A percentile compares a stretch with the other conserved stretches of the same genome.
These are phyloP conservation scores for Lamellibrachia satsuma DNA, from an alignment of 2,888 invertebrate species.

Conservation along the genomic window DNA sequence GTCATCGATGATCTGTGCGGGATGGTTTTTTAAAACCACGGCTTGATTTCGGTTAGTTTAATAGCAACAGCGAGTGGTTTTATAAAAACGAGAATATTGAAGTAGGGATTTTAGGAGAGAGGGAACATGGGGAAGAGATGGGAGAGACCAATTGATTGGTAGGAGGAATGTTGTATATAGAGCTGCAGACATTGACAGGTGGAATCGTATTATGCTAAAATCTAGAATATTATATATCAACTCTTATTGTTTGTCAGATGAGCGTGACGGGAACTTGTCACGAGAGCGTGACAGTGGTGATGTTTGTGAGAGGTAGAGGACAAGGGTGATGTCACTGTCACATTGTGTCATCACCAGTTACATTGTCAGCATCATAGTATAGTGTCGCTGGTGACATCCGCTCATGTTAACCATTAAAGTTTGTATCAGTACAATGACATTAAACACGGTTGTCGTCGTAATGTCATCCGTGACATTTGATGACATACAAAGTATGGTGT, in stretches of 20 bases:
- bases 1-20: background rate
- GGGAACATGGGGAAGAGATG: background rate
- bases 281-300: no score
- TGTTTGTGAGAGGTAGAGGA: no score
- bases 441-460: background rate
- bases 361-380: background rate
- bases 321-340: no score
- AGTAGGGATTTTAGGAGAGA: background rate
- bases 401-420: no score
- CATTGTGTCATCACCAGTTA: background rate
- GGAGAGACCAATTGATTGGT: background rate
- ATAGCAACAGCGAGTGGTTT: background rate
- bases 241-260: background rate
- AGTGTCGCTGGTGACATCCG: background rate
- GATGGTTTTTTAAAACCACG: background rate
- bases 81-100: background rate
- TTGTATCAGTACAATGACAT: no score
- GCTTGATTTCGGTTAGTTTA: background rate
- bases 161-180: background rate
- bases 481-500: background rate
- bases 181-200: background rate
- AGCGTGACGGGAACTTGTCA: background rate
- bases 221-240: background rate
- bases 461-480: background rate
- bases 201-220: background rate